These are phyloP conservation scores for Ectropis grisescens DNA, from an alignment of 1,140 invertebrate species.

Conservation along the genomic window DNA sequence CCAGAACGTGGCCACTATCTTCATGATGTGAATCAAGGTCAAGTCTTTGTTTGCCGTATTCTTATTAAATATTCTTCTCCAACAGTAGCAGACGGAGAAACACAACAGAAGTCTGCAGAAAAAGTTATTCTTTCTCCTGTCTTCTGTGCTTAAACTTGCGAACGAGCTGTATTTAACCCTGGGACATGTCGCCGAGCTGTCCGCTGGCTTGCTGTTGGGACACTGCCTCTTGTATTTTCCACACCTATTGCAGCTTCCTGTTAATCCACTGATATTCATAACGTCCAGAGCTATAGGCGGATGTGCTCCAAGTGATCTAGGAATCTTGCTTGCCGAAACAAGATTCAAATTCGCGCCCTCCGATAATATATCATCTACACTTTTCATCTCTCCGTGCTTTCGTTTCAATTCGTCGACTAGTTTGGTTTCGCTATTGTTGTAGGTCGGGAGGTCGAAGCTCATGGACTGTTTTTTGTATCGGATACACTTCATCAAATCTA, in stretches of 20 bases:
- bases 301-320: slow-evolving; percentile 14
- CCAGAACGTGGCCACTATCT: slow-evolving; percentile 43
- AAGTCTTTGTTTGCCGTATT: slow-evolving; percentile 50
- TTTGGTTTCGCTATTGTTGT: slow-evolving; percentile 15
- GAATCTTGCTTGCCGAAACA: slow-evolving; percentile 15
- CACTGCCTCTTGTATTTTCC: slow-evolving; percentile 54
- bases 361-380: slow-evolving; percentile 1
- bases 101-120: slow-evolving; percentile 40
- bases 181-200: slow-evolving; percentile 28
- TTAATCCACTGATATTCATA: slow-evolving; percentile 26
- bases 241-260: slow-evolving; percentile 41
- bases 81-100: slow-evolving; percentile 46
- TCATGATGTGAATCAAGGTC: slow-evolving; percentile 34
- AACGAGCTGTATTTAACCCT: slow-evolving; percentile 37
- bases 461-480: slow-evolving; percentile 18
- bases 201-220: slow-evolving; percentile 15
- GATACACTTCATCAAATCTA: slow-evolving; percentile 32
- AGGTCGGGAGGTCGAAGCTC: slow-evolving; percentile 42
- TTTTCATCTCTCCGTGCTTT: slow-evolving; percentile 2
- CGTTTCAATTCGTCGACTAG: background rate
- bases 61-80: slow-evolving; percentile 50
- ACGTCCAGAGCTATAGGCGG: slow-evolving; percentile 48
- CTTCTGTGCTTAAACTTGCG: slow-evolving; percentile 28
- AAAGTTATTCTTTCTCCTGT: slow-evolving; percentile 25
- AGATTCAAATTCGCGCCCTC: slow-evolving; percentile 12